Evolutionary conservation across 2,113 vertebrate genomes (phyloP).

Genomic region (Platichthys stellatus): DNA sequence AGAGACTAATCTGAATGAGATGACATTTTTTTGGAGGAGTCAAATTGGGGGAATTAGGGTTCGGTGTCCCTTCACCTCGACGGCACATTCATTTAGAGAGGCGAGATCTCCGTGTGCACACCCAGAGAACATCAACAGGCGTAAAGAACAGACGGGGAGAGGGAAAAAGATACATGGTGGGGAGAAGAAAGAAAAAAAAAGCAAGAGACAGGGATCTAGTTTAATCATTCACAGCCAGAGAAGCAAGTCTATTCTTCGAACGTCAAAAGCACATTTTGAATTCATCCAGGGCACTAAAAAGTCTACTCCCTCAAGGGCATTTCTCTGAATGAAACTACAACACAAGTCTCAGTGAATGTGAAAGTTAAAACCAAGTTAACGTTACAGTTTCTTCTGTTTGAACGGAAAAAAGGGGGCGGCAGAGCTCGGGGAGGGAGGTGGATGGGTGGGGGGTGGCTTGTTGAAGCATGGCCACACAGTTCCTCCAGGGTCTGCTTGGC

Average conservation of each 20-base stretch:
- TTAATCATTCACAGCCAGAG: slow-evolving; percentile 71
- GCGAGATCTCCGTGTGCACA: slow-evolving; percentile 61
- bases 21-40: slow-evolving; percentile 80
- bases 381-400: slow-evolving; percentile 32
- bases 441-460: background rate
- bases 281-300: slow-evolving; percentile 64
- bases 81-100: slow-evolving; percentile 75
- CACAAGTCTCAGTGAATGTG: slow-evolving; percentile 47
- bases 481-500: slow-evolving; percentile 57
- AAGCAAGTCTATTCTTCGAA: slow-evolving; percentile 61
- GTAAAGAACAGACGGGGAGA: slow-evolving; percentile 55
- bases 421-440: slow-evolving; percentile 13
- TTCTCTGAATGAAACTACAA: slow-evolving; percentile 56
- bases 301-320: slow-evolving; percentile 65
- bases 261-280: slow-evolving; percentile 71
- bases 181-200: background rate
- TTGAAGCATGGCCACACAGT: slow-evolving; percentile 16
- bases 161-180: slow-evolving; percentile 46
- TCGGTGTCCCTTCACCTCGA: slow-evolving; percentile 77
- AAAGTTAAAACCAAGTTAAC: slow-evolving; percentile 59
- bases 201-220: slow-evolving; percentile 49
- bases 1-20: slow-evolving; percentile 83
- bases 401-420: slow-evolving; percentile 17
- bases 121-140: slow-evolving; percentile 58
- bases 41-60: slow-evolving; percentile 80